Conservation (phyloP, 35 echinoderm and acorn worm species). For the Heliocidaris tuberculata region DNA sequence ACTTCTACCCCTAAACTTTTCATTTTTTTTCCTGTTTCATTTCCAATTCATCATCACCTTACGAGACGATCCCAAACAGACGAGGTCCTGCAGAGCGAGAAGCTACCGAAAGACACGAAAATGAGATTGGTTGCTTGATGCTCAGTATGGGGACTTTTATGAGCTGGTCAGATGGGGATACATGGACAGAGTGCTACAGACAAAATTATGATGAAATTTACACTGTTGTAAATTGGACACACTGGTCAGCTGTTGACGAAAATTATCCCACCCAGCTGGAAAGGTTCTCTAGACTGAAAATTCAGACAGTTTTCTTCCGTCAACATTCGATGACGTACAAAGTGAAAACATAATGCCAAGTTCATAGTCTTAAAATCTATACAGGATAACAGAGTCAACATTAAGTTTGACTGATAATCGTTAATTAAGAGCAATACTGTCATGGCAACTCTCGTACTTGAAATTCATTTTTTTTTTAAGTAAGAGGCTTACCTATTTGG, state of each 20-base stretch:
- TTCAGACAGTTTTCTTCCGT: background rate
- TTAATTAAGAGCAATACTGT: background rate
- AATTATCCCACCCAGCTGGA: constrained; percentile 28
- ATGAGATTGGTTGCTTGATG: background rate
- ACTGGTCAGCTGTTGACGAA: constrained; percentile 4
- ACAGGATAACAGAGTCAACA: too few species aligned
- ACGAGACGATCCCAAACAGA: background rate
- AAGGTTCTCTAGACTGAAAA: background rate
- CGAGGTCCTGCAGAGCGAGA: background rate
- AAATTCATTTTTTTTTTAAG: background rate
- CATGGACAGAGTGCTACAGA: background rate
- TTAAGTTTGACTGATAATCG: background rate
- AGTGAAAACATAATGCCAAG: background rate
- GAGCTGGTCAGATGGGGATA: background rate
- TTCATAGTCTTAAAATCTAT: background rate
- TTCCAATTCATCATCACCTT: background rate
- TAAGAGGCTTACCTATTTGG: background rate
- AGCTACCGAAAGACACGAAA: background rate
- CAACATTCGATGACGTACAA: background rate
- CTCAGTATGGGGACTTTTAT: background rate
- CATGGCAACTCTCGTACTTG: too few species aligned
- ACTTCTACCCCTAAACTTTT: background rate
- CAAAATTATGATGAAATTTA: constrained; percentile 14
- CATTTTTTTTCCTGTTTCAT: background rate
- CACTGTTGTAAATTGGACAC: constrained; percentile 24